Conservation (phyloP, 2,888 invertebrate species). For the Tipula vernalis region DNA sequence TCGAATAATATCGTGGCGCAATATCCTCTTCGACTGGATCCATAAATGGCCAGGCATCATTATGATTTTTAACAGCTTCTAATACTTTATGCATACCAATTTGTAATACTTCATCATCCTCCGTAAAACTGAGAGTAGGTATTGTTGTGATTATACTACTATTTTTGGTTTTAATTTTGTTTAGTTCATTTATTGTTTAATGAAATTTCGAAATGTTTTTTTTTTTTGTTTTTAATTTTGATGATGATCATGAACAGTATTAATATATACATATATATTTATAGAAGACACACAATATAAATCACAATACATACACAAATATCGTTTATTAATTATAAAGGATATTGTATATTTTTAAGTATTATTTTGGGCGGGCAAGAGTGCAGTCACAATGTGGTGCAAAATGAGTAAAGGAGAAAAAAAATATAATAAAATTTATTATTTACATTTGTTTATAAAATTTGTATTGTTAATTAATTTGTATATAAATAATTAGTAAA, state of each 20-base stretch:
- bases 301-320: neutral
- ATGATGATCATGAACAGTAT: neutral
- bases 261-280: neutral
- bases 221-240: neutral
- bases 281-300: neutral
- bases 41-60: conserved; percentile 90
- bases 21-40: conserved; percentile 88
- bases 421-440: neutral
- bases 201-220: conserved; percentile 8
- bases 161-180: neutral
- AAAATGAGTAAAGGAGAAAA: neutral
- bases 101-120: conserved; percentile 71
- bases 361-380: neutral
- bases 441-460: neutral
- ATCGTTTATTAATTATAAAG: neutral
- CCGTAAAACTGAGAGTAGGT: conserved; percentile 50
- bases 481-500: neutral
- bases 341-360: neutral
- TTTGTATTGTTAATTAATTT: neutral
- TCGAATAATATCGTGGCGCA: conserved; percentile 72
- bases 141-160: conserved; percentile 14
- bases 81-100: conserved; percentile 88
- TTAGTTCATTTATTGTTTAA: neutral
- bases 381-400: conserved; percentile 4
- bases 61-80: conserved; percentile 73